Conservation (phyloP, 2,797 vertebrate genomes). For the Malacoctenus gilli region DNA sequence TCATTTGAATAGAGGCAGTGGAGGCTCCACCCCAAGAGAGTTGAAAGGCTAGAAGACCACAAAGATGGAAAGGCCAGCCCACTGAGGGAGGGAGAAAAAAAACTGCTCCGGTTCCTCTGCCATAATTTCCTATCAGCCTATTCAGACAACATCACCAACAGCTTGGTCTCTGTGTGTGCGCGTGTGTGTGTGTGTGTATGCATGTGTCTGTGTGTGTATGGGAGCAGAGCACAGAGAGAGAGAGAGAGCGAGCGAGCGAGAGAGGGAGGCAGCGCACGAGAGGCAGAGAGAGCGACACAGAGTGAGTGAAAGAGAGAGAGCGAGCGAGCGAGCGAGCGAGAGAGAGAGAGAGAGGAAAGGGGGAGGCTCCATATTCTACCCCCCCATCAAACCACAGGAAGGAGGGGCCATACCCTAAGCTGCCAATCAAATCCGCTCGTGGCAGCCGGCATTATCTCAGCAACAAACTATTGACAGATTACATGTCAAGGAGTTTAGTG, state of each 20-base stretch:
- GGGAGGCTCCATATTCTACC: slow-evolving; percentile 85
- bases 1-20: slow-evolving; percentile 84
- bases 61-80: slow-evolving; percentile 86
- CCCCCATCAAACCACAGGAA: slow-evolving; percentile 81
- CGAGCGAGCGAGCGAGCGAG: slow-evolving; percentile 48
- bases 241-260: too few species aligned
- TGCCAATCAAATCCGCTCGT: slow-evolving; percentile 90
- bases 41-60: slow-evolving; percentile 86
- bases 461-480: slow-evolving; percentile 91
- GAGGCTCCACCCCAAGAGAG: slow-evolving; percentile 82
- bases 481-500: slow-evolving; percentile 90
- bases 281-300: slow-evolving; percentile 55
- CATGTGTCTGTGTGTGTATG: slow-evolving; percentile 66
- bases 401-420: slow-evolving; percentile 86
- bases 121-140: slow-evolving; percentile 88
- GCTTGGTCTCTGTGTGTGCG: slow-evolving; percentile 78
- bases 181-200: slow-evolving; percentile 59
- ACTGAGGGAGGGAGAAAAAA: slow-evolving; percentile 84
- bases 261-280: slow-evolving; percentile 29
- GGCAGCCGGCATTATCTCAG: slow-evolving; percentile 90
- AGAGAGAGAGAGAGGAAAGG: slow-evolving; percentile 69
- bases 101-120: slow-evolving; percentile 84
- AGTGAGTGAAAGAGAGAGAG: slow-evolving; percentile 66
- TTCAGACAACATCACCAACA: slow-evolving; percentile 87
- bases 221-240: slow-evolving; percentile 69